These are phyloP conservation scores for Camptogramma bilineatum DNA, from an alignment of 2,888 invertebrate genomes.

Conservation along the genomic window DNA sequence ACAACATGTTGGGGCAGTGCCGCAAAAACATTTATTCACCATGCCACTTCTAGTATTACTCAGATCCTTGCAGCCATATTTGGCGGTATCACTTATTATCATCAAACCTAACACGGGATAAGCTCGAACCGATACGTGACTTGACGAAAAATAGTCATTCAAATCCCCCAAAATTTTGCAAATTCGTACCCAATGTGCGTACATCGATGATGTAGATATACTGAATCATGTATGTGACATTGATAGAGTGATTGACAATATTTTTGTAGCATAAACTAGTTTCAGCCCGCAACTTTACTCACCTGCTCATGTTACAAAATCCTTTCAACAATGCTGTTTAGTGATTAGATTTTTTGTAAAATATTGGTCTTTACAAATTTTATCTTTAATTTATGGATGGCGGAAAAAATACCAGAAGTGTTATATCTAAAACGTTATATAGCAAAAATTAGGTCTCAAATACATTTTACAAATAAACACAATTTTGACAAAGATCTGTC, in stretches of 20 bases:
- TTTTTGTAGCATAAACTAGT: neutral
- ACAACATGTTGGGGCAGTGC: no score
- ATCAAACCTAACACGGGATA: conserved; percentile 82
- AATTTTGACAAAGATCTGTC: neutral
- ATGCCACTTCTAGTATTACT: conserved; percentile 52
- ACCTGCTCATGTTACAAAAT: no score
- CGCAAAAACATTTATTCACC: neutral
- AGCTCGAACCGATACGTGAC: conserved; percentile 79
- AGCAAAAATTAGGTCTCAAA: no score
- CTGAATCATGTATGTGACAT: conserved; percentile 31
- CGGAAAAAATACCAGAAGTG: no score
- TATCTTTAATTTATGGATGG: no score
- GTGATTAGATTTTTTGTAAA: no score
- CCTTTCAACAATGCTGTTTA: no score
- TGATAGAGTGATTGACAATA: conserved; percentile 2
- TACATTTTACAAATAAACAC: neutral
- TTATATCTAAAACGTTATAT: no score
- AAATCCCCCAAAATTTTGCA: conserved; percentile 59
- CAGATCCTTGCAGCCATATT: conserved; percentile 59
- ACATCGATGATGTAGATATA: conserved; percentile 37
- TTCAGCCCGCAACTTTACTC: no score
- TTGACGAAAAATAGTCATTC: conserved; percentile 79
- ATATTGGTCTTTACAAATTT: no score
- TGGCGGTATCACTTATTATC: conserved; percentile 82
- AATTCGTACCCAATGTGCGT: conserved; percentile 57